Conservation (phyloP, 2,113 vertebrate species). For the Agapornis roseicollis region DNA sequence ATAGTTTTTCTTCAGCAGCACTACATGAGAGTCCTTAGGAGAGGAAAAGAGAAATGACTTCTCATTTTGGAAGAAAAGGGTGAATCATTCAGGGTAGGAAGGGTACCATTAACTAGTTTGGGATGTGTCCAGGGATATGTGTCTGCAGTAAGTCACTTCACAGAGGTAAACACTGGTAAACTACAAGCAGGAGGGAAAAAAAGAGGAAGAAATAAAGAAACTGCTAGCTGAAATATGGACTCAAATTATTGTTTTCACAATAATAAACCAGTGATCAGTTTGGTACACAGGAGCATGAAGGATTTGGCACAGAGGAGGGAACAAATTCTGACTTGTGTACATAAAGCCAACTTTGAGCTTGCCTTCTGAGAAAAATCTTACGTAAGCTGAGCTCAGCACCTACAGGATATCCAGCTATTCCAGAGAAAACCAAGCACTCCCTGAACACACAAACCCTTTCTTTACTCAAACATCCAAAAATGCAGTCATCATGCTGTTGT, state of each 20-base stretch:
- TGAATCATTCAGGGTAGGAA: conserved; percentile 32
- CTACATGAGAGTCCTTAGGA: background rate
- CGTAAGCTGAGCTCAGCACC: conserved; percentile 53
- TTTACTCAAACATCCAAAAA: conserved; percentile 47
- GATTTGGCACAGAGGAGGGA: background rate
- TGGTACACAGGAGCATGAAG: background rate
- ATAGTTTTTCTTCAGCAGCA: background rate
- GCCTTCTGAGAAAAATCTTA: conserved; percentile 60
- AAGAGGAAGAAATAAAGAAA: background rate
- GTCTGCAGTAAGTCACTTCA: background rate
- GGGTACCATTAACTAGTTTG: conserved; percentile 14
- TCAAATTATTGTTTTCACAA: conserved; percentile 34
- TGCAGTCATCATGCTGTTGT: background rate
- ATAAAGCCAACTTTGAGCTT: background rate
- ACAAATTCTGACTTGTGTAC: conserved; percentile 2
- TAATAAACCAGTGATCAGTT: background rate
- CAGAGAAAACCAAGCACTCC: conserved; percentile 48
- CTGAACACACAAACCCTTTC: conserved; percentile 44
- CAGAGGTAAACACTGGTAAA: background rate
- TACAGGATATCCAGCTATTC: conserved; percentile 16
- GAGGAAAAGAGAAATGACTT: background rate
- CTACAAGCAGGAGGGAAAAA: background rate
- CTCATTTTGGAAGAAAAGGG: conserved; percentile 31
- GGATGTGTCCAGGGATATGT: background rate
- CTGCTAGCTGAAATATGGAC: background rate